Evolutionary conservation across 1,140 invertebrate species (phyloP).

Genomic region (Aleiodes sp.): DNA sequence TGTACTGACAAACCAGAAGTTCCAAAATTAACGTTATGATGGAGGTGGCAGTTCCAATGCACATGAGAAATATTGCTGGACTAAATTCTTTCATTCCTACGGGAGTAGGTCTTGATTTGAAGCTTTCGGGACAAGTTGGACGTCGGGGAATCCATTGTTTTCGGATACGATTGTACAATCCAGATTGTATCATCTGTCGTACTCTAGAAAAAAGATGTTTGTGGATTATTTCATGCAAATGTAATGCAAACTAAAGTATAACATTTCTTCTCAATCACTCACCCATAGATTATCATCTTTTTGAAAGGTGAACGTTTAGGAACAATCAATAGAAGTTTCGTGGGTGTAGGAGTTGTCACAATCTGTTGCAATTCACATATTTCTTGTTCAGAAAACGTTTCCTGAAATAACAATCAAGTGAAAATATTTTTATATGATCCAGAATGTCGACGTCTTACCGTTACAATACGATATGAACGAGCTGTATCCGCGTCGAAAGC

Average conservation of each 20-base stretch:
- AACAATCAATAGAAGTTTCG: conserved; percentile 64
- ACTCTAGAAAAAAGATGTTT: conserved; percentile 38
- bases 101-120: conserved; percentile 43
- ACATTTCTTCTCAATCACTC: conserved; percentile 37
- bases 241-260: neutral
- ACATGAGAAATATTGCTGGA: conserved; percentile 45
- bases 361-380: conserved; percentile 71
- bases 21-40: conserved; percentile 28
- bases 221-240: neutral
- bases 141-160: conserved; percentile 41
- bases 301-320: conserved; percentile 71
- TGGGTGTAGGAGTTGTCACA: conserved; percentile 68
- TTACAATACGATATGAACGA: no score
- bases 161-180: conserved; percentile 36
- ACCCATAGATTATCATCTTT: conserved; percentile 72
- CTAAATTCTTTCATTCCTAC: conserved; percentile 47
- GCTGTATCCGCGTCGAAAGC: no score
- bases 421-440: no score
- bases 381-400: conserved; percentile 52
- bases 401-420: no score
- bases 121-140: conserved; percentile 46
- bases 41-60: conserved; percentile 36
- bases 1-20: no score
- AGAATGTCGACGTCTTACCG: no score
- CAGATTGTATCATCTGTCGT: conserved; percentile 42